Conservation (phyloP, 2,113 vertebrate species). For the Muscicapa adusta region DNA sequence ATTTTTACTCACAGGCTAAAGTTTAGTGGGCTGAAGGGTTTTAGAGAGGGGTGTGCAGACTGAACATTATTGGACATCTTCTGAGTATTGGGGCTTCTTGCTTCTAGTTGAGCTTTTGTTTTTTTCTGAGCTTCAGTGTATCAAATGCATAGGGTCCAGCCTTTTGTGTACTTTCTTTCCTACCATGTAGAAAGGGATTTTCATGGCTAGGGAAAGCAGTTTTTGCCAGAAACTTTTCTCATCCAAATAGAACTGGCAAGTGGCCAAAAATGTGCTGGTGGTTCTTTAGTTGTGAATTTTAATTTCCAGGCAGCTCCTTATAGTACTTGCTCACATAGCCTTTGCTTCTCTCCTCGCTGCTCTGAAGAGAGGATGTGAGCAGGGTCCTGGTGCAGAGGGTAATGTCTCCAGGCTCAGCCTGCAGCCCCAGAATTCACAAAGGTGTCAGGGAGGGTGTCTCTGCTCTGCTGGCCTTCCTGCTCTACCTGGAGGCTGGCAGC, state of each 20-base stretch:
- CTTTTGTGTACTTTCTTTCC: neutral
- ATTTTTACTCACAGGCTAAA: neutral
- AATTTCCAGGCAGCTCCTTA: conserved; percentile 50
- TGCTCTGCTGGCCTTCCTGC: neutral
- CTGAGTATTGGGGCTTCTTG: neutral
- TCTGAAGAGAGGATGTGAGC: neutral
- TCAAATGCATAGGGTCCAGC: neutral
- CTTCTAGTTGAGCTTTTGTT: neutral
- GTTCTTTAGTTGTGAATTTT: conserved; percentile 55
- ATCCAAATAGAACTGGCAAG: conserved; percentile 12
- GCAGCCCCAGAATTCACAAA: neutral
- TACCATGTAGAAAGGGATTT: conserved; percentile 47
- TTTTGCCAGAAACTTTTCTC: conserved; percentile 50
- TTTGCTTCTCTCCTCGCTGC: neutral
- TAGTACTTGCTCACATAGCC: neutral
- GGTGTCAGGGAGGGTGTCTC: neutral
- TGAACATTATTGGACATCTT: neutral
- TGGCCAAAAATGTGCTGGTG: conserved; percentile 38
- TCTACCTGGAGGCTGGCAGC: neutral
- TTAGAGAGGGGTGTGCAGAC: neutral
- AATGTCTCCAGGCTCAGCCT: neutral
- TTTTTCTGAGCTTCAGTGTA: neutral
- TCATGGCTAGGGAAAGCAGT: conserved; percentile 4
- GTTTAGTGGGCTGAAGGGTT: neutral
- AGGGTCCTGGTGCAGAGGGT: neutral